Conservation (phyloP, 2,888 invertebrate species). For the Brenthis daphne region DNA sequence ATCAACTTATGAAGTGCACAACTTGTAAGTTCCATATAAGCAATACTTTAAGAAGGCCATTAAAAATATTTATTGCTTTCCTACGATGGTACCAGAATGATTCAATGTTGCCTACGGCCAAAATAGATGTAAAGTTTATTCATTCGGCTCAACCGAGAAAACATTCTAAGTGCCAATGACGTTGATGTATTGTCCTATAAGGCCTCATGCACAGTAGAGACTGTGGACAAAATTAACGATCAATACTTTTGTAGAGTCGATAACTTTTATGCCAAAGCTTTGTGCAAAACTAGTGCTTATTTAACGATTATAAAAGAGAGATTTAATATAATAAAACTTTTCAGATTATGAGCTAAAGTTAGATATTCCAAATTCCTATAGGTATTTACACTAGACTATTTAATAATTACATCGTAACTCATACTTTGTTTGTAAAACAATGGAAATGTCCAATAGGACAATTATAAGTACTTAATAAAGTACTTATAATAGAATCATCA, state of each 20-base stretch:
- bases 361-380: too few relatives aligned
- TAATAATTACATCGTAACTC: too few relatives aligned
- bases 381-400: too few relatives aligned
- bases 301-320: background rate
- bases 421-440: too few relatives aligned
- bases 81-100: conserved; percentile 20
- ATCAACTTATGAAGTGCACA: too few relatives aligned
- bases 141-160: conserved; percentile 57
- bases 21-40: background rate
- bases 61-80: conserved; percentile 32
- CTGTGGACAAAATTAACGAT: conserved; percentile 6
- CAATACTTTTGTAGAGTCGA: conserved; percentile 13
- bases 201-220: conserved; percentile 38
- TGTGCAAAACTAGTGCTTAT: background rate
- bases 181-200: conserved; percentile 59
- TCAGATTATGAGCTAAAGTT: too few relatives aligned
- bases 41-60: conserved; percentile 10
- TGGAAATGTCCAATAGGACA: too few relatives aligned
- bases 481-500: too few relatives aligned
- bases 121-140: conserved; percentile 55
- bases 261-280: conserved; percentile 5
- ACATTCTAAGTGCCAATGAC: conserved; percentile 51
- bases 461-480: too few relatives aligned
- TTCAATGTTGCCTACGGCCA: conserved; percentile 37
- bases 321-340: background rate